A percentile compares a stretch with the other conserved stretches of the same genome.
These are phyloP conservation scores for Gila orcuttii DNA, from an alignment of 2,113 vertebrate genomes.

Conservation along the genomic window DNA sequence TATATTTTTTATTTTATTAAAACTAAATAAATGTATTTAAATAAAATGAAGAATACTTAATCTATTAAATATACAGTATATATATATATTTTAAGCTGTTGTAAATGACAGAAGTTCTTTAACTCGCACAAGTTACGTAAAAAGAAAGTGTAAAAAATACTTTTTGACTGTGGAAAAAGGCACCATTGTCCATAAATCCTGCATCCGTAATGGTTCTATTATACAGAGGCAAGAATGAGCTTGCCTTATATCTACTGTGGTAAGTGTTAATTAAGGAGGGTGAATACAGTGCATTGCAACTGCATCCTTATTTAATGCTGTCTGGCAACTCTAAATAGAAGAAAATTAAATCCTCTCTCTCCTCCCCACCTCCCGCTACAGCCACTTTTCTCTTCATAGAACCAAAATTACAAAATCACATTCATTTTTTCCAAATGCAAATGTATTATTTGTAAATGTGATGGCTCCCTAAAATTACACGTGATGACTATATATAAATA, in stretches of 20 bases:
- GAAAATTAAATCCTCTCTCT: conserved; percentile 63
- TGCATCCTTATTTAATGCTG: conserved; percentile 61
- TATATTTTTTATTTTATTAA: background rate
- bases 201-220: conserved; percentile 59
- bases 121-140: background rate
- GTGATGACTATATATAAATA: conserved; percentile 34
- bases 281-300: conserved; percentile 58
- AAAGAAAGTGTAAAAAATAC: background rate
- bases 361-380: conserved; percentile 37
- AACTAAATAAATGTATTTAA: background rate
- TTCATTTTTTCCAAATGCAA: conserved; percentile 51
- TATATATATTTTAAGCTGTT: background rate
- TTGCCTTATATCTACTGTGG: conserved; percentile 67
- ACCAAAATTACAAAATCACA: conserved; percentile 47
- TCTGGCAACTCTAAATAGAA: conserved; percentile 63
- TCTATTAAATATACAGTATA: background rate
- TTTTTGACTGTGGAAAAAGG: conserved; percentile 24
- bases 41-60: background rate
- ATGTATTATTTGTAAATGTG: conserved; percentile 50
- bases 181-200: conserved; percentile 56
- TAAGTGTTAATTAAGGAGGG: conserved; percentile 68
- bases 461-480: conserved; percentile 25
- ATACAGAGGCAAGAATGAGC: conserved; percentile 59
- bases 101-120: background rate
- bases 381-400: conserved; percentile 49